Conservation (phyloP, 1,140 invertebrate species). For the Bombus breviceps region DNA sequence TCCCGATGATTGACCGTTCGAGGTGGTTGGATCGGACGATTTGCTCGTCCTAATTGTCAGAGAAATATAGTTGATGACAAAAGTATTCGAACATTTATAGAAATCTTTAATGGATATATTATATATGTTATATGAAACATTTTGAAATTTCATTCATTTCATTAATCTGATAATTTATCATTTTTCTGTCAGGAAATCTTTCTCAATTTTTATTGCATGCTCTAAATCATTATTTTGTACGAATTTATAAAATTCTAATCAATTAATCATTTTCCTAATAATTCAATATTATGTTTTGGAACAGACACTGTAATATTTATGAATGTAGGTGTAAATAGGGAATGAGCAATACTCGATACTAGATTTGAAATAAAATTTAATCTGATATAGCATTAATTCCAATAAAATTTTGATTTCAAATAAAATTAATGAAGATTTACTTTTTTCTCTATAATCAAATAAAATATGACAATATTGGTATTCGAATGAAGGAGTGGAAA, state of each 20-base stretch:
- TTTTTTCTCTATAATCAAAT: background rate
- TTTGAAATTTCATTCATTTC: too few species aligned
- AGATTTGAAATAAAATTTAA: background rate
- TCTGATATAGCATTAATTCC: background rate
- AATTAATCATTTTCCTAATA: too few species aligned
- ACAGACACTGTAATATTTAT: too few species aligned
- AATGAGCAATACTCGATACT: too few species aligned
- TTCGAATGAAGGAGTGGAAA: background rate
- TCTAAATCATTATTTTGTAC: too few species aligned
- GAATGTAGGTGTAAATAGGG: too few species aligned
- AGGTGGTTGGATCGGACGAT: background rate
- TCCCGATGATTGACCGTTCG: conserved; percentile 19
- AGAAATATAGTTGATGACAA: background rate
- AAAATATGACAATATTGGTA: background rate
- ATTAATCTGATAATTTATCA: too few species aligned
- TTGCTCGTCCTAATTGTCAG: background rate
- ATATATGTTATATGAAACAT: background rate
- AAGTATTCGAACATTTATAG: background rate
- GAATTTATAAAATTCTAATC: too few species aligned
- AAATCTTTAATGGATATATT: background rate
- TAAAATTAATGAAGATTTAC: background rate
- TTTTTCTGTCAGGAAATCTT: too few species aligned
- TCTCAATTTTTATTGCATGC: too few species aligned
- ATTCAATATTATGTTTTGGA: too few species aligned
- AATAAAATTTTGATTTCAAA: background rate